Base-by-base conservation (phyloP, 2,113 vertebrate species). In the Marcusenius ussheri region DNA sequence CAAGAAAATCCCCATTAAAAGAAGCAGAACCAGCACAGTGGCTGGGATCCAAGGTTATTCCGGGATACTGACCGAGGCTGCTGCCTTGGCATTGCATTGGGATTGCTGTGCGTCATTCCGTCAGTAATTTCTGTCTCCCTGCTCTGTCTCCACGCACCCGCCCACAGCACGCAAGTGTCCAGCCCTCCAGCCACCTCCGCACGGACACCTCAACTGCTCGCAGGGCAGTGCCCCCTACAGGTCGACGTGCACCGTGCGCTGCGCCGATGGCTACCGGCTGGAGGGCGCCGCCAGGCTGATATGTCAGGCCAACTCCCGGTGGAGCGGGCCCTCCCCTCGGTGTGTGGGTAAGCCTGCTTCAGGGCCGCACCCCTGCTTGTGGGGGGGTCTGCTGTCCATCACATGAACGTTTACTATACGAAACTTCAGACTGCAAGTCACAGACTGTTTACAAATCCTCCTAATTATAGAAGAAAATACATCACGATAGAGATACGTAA, bases 291-390 rank as follows among this genome's bases (percentile, higher is more conserved):
- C 93, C 83, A 95, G 93, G 89, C 96, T 99, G 83, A 96, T 93
- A 89, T 99, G 98, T 92, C 96, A 96, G 95, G 96, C 94, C 92
- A 97, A 94, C 31, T 95, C 96, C 51, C 97, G 96, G 91, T 99
- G 98, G 98, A 98, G 98, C 92, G 95, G 96, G 89, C 93, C 96
- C 90, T 96, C 96, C 85, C 97, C 98, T 46, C 96, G 95, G 88
- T 99, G 98, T 96, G 95, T 98, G 91, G 98, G 98, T 99, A 97
- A 94, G 97, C 95, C 92, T 94, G 91, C 90, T 46, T 77, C 50
- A 50, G 70, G 66, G 24, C 62, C 87, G 19, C 56, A 9, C 5
- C 39, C 13, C 35, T 53, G 11, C 51, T 58, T 42, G 35, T 80
- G 35, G 74, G 74, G 35, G 35, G 15, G 74, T 15, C 13, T 80